phyloP scores from a whole-genome alignment of 1,140 invertebrate genomes.

The Lepidotrigona ventralis region DNA sequence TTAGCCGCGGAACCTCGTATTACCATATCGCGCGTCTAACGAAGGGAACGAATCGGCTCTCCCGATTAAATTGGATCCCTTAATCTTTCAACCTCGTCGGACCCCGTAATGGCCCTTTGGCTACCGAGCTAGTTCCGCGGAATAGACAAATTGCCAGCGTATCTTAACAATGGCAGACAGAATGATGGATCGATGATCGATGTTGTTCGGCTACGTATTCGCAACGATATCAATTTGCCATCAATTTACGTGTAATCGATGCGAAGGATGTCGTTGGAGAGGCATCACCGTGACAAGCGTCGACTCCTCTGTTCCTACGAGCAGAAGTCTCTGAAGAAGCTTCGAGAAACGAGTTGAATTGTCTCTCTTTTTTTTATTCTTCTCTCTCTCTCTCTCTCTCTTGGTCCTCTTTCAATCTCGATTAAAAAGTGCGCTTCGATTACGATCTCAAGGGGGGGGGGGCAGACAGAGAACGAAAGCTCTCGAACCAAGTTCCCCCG shows the following conservation, averaged over 20 bases:
- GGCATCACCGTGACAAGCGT: background rate
- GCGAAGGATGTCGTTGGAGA: slow-evolving; percentile 8
- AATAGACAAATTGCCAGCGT: slow-evolving; percentile 38
- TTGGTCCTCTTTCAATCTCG: background rate
- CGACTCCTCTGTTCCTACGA: background rate
- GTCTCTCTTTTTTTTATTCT: background rate
- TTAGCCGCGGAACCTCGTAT: background rate
- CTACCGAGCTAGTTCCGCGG: background rate
- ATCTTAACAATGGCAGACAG: slow-evolving; percentile 30
- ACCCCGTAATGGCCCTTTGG: slow-evolving; percentile 9
- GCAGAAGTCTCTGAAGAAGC: background rate
- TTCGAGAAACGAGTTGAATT: background rate
- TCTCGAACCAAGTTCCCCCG: background rate
- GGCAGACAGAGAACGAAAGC: background rate
- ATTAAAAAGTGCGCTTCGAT: background rate
- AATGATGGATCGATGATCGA: slow-evolving; percentile 50
- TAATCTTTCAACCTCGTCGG: slow-evolving; percentile 37
- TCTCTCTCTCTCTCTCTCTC: background rate
- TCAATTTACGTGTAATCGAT: slow-evolving; percentile 46
- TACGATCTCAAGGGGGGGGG: background rate
- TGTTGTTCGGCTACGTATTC: slow-evolving; percentile 24
- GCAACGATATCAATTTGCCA: slow-evolving; percentile 45
- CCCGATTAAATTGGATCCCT: slow-evolving; percentile 10
- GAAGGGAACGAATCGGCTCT: background rate
- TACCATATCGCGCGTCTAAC: background rate